Percentiles rank a stretch among this genome's conserved stretches.
phyloP scores from a whole-genome alignment of 2,888 invertebrate genomes.

The Polylopha cassiicola region DNA sequence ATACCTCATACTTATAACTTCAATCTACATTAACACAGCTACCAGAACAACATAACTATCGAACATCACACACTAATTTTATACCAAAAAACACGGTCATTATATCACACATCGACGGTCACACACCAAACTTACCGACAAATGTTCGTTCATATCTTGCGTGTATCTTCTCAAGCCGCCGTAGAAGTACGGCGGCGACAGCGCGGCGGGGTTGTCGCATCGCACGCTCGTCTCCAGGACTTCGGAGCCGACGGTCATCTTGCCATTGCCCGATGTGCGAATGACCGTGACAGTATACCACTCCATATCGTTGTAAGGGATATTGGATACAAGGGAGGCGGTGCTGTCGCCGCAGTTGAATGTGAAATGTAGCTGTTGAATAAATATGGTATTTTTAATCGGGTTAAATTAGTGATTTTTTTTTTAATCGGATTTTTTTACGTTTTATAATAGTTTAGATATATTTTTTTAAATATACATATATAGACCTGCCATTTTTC shows the following conservation, averaged over 20 bases:
- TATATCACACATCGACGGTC: too few relatives aligned
- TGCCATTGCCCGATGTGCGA: constrained; percentile 79
- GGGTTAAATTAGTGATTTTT: too few relatives aligned
- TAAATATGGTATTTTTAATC: background rate
- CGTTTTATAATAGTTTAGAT: too few relatives aligned
- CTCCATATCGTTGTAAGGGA: constrained; percentile 81
- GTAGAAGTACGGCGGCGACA: constrained; percentile 85
- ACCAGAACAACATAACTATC: too few relatives aligned
- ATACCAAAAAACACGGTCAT: too few relatives aligned
- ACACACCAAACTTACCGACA: constrained; percentile 49
- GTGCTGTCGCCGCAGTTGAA: constrained; percentile 84
- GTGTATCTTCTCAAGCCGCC: constrained; percentile 82
- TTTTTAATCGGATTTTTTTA: too few relatives aligned
- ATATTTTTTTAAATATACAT: too few relatives aligned
- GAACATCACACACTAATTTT: too few relatives aligned
- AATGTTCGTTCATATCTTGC: constrained; percentile 42
- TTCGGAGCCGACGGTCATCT: constrained; percentile 81
- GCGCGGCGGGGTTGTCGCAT: constrained; percentile 68
- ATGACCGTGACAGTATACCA: constrained; percentile 88
- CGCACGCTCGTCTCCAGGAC: constrained; percentile 72
- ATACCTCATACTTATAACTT: too few relatives aligned
- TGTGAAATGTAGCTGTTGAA: constrained; percentile 79
- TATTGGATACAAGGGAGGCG: constrained; percentile 75
- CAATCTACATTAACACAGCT: too few relatives aligned
- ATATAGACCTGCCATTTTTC: too few relatives aligned